Evolutionary conservation across 2,113 vertebrate genomes (phyloP).

Genomic region (Ptilonorhynchus violaceus): DNA sequence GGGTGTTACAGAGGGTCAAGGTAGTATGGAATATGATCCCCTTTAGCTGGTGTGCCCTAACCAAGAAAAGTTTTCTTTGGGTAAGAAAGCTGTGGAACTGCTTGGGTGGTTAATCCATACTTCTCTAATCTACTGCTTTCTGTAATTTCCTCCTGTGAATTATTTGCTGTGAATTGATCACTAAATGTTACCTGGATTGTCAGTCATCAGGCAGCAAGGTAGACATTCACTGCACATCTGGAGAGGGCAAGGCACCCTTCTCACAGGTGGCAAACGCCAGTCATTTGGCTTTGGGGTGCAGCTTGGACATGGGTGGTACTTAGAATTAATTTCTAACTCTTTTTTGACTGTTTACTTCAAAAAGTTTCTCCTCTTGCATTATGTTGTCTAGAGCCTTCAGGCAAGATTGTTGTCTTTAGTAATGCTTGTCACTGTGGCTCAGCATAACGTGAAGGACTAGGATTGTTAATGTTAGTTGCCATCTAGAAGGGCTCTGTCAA

Average conservation of each 20-base stretch:
- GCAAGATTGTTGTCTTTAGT: not conserved
- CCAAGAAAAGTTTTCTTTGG: not conserved
- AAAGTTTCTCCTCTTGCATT: not conserved
- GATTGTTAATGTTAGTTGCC: not conserved
- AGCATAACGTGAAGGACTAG: not conserved
- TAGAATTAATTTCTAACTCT: not conserved
- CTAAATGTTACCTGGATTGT: not conserved
- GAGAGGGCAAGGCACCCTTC: not conserved
- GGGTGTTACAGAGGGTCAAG: accelerated
- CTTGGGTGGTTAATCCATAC: not conserved
- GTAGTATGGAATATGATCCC: accelerated
- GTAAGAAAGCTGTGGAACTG: not conserved
- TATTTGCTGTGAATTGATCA: not conserved
- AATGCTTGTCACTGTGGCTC: not conserved
- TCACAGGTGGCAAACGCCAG: not conserved
- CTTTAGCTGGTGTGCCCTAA: not conserved
- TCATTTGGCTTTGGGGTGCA: not conserved
- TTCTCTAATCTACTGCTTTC: not conserved
- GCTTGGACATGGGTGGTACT: not conserved
- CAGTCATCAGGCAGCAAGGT: not conserved
- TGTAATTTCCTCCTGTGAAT: not conserved
- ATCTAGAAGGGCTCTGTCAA: not conserved
- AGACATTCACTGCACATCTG: no score
- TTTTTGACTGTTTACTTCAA: not conserved
- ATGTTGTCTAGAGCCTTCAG: not conserved